Percentiles rank a stretch among this genome's conserved stretches.
Conservation (phyloP, 2,113 vertebrate species). For the Megaceryle torquata region DNA sequence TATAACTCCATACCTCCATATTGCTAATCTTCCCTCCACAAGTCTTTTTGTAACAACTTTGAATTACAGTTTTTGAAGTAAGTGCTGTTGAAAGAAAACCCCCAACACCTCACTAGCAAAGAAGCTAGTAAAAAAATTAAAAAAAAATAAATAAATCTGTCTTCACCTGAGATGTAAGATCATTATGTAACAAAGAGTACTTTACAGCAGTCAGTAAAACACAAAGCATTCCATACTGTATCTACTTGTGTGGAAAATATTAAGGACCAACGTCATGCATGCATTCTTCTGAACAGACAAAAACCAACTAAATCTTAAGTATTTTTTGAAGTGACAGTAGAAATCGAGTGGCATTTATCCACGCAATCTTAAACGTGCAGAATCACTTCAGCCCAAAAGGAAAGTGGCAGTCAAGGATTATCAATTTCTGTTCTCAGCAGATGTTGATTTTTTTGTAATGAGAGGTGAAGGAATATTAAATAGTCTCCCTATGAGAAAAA, state of each 20-base stretch:
- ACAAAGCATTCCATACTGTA: not conserved
- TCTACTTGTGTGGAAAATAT: not conserved
- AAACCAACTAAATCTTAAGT: not conserved
- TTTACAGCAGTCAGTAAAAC: not conserved
- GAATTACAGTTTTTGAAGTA: not conserved
- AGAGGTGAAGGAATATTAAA: not conserved
- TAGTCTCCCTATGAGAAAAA: not conserved
- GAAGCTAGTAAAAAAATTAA: not conserved
- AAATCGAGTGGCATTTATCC: not conserved
- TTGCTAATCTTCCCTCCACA: not conserved
- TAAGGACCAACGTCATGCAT: not conserved
- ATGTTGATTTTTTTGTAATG: not conserved
- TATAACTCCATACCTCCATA: not conserved
- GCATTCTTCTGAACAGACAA: not conserved
- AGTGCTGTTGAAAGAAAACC: not conserved
- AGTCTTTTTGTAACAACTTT: not conserved
- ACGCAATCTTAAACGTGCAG: not conserved
- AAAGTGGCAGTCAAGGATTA: not conserved
- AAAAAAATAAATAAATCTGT: not conserved
- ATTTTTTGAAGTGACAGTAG: not conserved
- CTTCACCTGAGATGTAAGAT: accelerated
- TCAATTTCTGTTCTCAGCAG: not conserved
- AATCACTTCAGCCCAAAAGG: not conserved
- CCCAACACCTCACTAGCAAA: not conserved
- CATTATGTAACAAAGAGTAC: not conserved